These are phyloP conservation scores for Poeciliopsis turneri DNA, from an alignment of 2,797 vertebrate genomes.

Conservation along the genomic window DNA sequence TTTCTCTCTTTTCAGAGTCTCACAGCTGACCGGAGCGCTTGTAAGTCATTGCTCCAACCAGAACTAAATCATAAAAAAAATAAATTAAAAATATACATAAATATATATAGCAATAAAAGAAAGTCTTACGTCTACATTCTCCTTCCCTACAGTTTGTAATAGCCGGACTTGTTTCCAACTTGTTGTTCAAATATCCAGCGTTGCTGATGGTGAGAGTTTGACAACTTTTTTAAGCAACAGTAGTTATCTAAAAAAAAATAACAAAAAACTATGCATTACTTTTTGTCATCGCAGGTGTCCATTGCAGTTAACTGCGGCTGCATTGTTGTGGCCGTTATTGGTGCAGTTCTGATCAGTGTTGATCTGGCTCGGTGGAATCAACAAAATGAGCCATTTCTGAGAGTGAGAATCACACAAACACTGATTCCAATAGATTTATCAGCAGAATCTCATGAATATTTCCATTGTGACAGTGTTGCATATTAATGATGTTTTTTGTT, in stretches of 20 bases:
- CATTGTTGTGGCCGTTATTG: slow-evolving; percentile 47
- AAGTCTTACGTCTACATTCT: slow-evolving; percentile 2
- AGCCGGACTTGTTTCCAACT: slow-evolving; percentile 68
- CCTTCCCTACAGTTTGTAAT: slow-evolving; percentile 67
- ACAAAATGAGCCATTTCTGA: accelerated
- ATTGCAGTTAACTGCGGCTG: slow-evolving; percentile 60
- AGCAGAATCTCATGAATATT: neutral
- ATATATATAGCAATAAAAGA: neutral
- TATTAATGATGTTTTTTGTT: slow-evolving; percentile 27
- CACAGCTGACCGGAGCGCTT: slow-evolving; percentile 72
- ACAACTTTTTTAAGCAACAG: neutral
- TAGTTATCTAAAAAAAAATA: neutral
- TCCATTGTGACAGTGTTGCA: neutral
- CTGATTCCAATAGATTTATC: neutral
- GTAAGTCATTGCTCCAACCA: slow-evolving; percentile 54
- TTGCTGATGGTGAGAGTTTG: slow-evolving; percentile 65
- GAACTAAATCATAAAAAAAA: neutral
- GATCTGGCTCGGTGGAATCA: slow-evolving; percentile 12
- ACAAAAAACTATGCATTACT: neutral
- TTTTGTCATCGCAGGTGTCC: slow-evolving; percentile 61
- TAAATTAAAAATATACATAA: no score
- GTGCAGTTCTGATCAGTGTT: slow-evolving; percentile 52
- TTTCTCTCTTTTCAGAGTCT: slow-evolving; percentile 72
- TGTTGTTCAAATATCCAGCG: slow-evolving; percentile 69
- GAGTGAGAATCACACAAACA: slow-evolving; percentile 41